Evolutionary conservation across 2,797 vertebrate species (phyloP).

Genomic region (Euthynnus affinis): DNA sequence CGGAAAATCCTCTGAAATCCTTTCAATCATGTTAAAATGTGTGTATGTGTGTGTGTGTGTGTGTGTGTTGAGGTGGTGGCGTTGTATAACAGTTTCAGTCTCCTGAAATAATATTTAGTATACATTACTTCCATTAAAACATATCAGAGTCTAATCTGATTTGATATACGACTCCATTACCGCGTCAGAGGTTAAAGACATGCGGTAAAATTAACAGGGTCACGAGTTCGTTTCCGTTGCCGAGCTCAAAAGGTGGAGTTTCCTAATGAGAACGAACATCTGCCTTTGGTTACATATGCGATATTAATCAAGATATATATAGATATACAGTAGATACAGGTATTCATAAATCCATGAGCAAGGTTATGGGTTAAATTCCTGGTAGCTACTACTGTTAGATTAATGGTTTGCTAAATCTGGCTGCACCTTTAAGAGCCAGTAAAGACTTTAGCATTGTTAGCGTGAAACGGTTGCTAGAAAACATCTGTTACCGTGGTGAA

Average conservation of each 20-base stretch:
- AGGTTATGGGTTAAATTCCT: no score
- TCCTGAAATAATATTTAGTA: conserved; percentile 46
- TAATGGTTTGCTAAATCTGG: no score
- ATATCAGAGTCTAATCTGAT: conserved; percentile 26
- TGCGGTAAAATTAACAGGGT: background rate
- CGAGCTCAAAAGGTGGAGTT: background rate
- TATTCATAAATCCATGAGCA: no score
- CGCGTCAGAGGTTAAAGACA: conserved; percentile 4
- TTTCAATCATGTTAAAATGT: conserved; percentile 68
- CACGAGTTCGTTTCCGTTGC: background rate
- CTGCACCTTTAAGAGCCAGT: no score
- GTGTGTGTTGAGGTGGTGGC: background rate
- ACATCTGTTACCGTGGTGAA: no score
- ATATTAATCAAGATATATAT: background rate
- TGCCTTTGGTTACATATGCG: conserved; percentile 2
- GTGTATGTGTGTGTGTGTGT: background rate
- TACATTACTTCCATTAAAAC: conserved; percentile 21
- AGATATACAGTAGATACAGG: no score
- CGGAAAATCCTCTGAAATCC: conserved; percentile 74
- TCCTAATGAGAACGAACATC: background rate
- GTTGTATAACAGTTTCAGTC: conserved; percentile 33
- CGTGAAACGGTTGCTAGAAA: no score
- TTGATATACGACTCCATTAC: conserved; percentile 10
- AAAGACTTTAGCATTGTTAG: no score
- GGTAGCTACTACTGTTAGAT: no score